phyloP scores from a whole-genome alignment of 2,888 invertebrate species.

The Rotaria sp. region DNA sequence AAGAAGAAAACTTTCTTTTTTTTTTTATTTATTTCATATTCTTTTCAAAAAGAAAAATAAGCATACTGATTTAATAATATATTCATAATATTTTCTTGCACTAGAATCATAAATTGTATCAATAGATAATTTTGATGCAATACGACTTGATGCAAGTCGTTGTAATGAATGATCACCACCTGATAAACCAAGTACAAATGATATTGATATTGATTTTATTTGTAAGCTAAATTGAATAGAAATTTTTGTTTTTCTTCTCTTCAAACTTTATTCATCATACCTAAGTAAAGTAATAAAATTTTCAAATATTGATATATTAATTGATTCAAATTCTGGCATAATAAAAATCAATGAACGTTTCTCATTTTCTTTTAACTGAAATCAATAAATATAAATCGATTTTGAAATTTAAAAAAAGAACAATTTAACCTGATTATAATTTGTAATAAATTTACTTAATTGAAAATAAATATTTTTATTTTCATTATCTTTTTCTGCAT shows the following conservation, averaged over 20 bases:
- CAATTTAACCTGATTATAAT: neutral
- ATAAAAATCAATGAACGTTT: conserved; percentile 28
- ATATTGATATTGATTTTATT: conserved; percentile 20
- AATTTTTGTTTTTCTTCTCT: too few relatives aligned
- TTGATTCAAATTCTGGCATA: conserved; percentile 17
- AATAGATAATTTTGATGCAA: conserved; percentile 10
- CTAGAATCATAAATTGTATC: conserved; percentile 20
- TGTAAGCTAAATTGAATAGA: neutral
- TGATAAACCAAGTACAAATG: neutral
- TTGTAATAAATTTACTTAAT: neutral
- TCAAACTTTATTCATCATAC: neutral
- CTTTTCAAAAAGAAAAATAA: neutral
- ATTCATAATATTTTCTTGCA: conserved; percentile 24
- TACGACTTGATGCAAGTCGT: conserved; percentile 21
- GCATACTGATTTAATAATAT: conserved; percentile 5
- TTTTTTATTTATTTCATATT: too few relatives aligned
- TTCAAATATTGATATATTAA: conserved; percentile 4
- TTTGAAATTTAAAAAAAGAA: too few relatives aligned
- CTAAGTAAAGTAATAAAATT: conserved; percentile 11
- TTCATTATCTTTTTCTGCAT: neutral
- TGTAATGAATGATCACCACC: conserved; percentile 27
- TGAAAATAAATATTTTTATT: neutral
- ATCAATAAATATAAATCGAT: neutral
- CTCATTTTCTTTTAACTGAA: neutral
- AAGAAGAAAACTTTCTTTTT: too few relatives aligned